phyloP scores from a whole-genome alignment of 2,113 vertebrate species.

The Laticauda colubrina region DNA sequence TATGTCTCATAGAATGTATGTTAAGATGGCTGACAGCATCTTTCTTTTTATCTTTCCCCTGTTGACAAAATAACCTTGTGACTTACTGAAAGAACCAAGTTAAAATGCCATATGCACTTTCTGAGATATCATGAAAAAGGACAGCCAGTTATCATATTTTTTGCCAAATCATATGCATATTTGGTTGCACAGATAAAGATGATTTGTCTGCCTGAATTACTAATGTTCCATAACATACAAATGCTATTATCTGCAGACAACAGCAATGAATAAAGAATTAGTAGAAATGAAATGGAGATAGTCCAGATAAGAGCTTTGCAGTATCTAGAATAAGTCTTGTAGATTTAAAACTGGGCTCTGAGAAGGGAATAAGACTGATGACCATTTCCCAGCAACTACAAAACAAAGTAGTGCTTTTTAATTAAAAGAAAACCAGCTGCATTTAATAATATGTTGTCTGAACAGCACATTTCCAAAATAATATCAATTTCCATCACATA shows the following conservation, averaged over 20 bases:
- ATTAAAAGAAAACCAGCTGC: neutral
- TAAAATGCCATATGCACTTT: neutral
- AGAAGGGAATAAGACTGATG: neutral
- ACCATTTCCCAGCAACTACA: constrained; percentile 2
- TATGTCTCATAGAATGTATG: neutral
- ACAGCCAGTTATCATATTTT: neutral
- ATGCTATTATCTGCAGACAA: neutral
- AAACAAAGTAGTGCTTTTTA: neutral
- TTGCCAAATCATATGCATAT: neutral
- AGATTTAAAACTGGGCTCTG: constrained; percentile 5
- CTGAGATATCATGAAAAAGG: neutral
- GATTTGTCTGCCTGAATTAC: neutral
- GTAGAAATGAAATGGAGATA: neutral
- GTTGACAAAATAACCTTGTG: neutral
- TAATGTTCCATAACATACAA: neutral
- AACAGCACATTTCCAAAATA: neutral
- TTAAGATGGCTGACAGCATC: neutral
- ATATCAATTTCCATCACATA: neutral
- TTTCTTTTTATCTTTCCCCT: neutral
- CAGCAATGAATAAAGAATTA: neutral
- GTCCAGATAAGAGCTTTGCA: neutral
- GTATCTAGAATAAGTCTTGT: neutral
- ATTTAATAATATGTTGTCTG: neutral
- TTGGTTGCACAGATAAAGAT: neutral
- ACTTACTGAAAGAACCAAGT: neutral